Conservation (phyloP, 1,140 invertebrate species). For the Cyrtorhinus lividipennis region DNA sequence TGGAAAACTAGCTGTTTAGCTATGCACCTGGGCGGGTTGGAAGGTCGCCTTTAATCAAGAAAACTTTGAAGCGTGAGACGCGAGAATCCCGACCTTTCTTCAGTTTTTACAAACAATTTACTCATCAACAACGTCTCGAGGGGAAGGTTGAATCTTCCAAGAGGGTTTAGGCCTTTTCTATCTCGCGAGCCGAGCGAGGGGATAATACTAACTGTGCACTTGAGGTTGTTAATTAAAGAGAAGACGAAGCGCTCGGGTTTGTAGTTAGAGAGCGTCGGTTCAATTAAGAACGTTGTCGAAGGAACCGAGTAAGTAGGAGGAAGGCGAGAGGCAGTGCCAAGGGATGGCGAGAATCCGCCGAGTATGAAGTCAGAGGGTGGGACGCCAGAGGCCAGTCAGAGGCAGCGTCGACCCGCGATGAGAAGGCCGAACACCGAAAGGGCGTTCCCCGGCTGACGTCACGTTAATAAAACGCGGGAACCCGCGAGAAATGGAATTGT, state of each 20-base stretch:
- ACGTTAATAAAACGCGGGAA: too few relatives aligned
- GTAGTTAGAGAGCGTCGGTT: background rate
- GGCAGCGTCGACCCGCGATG: too few relatives aligned
- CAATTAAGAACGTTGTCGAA: background rate
- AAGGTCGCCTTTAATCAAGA: too few relatives aligned
- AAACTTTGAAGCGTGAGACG: too few relatives aligned
- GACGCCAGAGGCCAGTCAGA: too few relatives aligned
- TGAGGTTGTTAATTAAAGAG: background rate
- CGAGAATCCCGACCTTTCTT: too few relatives aligned
- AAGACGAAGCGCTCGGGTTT: background rate
- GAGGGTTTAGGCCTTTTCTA: background rate
- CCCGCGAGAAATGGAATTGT: too few relatives aligned
- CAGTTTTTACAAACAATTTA: background rate
- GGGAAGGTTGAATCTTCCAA: background rate
- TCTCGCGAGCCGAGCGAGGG: background rate
- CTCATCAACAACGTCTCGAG: background rate
- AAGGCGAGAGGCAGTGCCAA: too few relatives aligned
- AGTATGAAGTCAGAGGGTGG: background rate
- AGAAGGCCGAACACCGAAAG: too few relatives aligned
- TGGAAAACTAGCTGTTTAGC: too few relatives aligned
- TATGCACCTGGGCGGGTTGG: too few relatives aligned
- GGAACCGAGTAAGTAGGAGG: background rate
- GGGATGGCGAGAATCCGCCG: background rate
- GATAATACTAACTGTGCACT: background rate
- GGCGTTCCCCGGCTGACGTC: too few relatives aligned